Conservation (phyloP, 92 coral and sea anemone species). For the Parazoanthus darwini region DNA sequence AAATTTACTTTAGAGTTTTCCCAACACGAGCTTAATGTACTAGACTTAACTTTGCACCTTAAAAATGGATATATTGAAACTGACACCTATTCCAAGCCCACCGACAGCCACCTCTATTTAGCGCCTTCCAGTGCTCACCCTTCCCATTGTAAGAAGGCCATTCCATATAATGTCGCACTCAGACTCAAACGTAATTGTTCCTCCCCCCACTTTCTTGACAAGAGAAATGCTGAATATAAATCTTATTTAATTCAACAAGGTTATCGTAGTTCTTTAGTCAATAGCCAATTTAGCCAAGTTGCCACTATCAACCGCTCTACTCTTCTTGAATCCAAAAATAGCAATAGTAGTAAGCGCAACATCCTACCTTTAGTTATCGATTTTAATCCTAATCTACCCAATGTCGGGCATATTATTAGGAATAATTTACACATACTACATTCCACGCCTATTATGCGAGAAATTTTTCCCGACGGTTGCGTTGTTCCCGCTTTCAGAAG, state of each 20-base stretch:
- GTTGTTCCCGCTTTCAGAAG: slow-evolving; percentile 31
- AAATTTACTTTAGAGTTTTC: not conserved
- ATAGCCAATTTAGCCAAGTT: slow-evolving; percentile 10
- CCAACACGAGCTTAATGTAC: too few species aligned
- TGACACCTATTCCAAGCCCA: too few species aligned
- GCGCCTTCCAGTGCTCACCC: too few species aligned
- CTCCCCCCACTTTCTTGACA: too few species aligned
- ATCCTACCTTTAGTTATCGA: slow-evolving; percentile 15
- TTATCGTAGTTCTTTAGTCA: not conserved
- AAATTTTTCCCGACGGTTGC: slow-evolving; percentile 36
- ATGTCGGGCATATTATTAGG: slow-evolving; percentile 15
- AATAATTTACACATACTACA: slow-evolving; percentile 29
- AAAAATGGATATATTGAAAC: too few species aligned
- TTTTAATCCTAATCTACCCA: slow-evolving; percentile 26
- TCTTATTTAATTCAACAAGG: too few species aligned
- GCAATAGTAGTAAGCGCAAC: slow-evolving; percentile 1
- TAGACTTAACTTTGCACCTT: too few species aligned
- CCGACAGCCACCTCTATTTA: too few species aligned
- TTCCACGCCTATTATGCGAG: slow-evolving; percentile 22
- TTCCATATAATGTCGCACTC: too few species aligned
- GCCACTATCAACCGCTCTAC: not conserved
- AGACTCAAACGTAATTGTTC: too few species aligned
- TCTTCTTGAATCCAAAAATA: not conserved
- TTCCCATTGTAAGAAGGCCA: too few species aligned
- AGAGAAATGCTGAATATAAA: too few species aligned